Percentiles rank a stretch among this genome's conserved stretches.
Evolutionary conservation across 2,113 vertebrate species (phyloP).

Genomic region (Ahaetulla prasina): DNA sequence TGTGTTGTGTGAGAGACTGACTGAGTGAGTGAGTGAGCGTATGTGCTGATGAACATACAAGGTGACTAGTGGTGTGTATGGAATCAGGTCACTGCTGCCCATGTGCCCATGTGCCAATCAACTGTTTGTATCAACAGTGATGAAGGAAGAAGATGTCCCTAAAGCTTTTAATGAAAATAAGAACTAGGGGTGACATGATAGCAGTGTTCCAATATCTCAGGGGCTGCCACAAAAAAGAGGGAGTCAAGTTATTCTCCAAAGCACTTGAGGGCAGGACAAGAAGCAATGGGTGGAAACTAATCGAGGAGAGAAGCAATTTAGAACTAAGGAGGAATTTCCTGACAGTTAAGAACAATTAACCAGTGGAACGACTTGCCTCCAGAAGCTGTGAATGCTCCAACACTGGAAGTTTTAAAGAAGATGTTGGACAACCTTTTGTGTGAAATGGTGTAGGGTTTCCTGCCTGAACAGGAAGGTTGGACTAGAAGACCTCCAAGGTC

Average conservation of each 20-base stretch:
- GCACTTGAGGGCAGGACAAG: neutral
- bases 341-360: neutral
- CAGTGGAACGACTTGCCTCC: neutral
- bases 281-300: neutral
- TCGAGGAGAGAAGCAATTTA: neutral
- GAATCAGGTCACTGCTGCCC: neutral
- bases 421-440: neutral
- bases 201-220: neutral
- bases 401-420: neutral
- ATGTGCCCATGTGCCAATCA: neutral
- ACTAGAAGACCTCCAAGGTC: no score
- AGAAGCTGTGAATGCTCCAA: neutral
- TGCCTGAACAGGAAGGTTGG: neutral
- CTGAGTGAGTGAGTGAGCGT: no score
- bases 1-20: neutral
- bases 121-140: neutral
- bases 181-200: neutral
- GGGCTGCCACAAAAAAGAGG: neutral
- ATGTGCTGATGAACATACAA: neutral
- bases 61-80: neutral
- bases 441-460: neutral
- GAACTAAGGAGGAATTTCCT: neutral
- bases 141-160: neutral
- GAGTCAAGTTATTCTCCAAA: neutral
- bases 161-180: neutral